phyloP scores from a whole-genome alignment of 2,113 vertebrate species.

The Cnemophilus loriae region DNA sequence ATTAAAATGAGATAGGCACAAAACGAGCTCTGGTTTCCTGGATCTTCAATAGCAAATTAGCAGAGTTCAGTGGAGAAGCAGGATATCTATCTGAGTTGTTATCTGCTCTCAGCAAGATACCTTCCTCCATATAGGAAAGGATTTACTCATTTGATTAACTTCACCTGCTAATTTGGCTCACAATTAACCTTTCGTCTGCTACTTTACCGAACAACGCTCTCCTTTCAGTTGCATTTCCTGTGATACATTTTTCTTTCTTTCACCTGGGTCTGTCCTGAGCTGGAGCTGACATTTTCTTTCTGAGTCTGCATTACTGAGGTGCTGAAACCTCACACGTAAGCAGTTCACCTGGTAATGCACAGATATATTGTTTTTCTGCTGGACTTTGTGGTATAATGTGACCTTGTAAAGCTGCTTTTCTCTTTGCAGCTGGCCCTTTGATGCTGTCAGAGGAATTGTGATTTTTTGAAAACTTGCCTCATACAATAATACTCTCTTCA shows the following conservation, averaged over 20 bases:
- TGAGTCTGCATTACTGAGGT: background rate
- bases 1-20: background rate
- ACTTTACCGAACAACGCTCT: accelerated
- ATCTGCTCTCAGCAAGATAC: background rate
- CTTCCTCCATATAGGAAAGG: background rate
- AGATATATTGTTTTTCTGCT: background rate
- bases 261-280: background rate
- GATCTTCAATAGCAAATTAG: background rate
- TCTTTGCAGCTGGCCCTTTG: background rate
- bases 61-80: background rate
- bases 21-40: background rate
- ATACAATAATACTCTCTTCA: background rate
- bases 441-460: background rate
- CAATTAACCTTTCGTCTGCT: background rate
- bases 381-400: background rate
- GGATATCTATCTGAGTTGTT: background rate
- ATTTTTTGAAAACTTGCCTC: background rate
- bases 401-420: background rate
- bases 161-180: background rate
- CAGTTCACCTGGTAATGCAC: background rate
- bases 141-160: background rate
- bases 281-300: background rate
- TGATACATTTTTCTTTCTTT: background rate
- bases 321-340: background rate
- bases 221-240: background rate